Percentiles rank a stretch among this genome's conserved stretches.
These are phyloP conservation scores for Tyto alba DNA, from an alignment of 2,113 vertebrate genomes.

Conservation along the genomic window DNA sequence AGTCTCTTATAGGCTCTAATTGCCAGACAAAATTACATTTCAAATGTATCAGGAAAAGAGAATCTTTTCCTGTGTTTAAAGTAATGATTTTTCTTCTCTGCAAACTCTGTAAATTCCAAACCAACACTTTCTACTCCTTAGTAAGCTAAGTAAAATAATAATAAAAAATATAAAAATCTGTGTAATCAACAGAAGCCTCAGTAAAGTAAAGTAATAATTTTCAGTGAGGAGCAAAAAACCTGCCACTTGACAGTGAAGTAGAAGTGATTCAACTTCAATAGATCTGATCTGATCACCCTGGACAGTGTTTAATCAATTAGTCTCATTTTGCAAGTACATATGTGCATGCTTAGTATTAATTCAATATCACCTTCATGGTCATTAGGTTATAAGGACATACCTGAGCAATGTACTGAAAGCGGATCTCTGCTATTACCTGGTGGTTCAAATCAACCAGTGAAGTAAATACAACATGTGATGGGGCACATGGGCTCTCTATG, in stretches of 20 bases:
- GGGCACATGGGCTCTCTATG: not conserved
- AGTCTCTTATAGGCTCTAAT: not conserved
- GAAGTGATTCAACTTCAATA: not conserved
- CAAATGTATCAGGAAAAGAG: not conserved
- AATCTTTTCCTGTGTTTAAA: not conserved
- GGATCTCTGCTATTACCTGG: not conserved
- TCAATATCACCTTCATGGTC: not conserved
- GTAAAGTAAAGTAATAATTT: not conserved
- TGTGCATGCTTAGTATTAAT: not conserved
- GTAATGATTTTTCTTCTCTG: not conserved
- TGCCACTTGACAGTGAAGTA: not conserved
- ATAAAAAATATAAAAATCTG: not conserved
- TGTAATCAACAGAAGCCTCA: not conserved
- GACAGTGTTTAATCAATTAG: not conserved
- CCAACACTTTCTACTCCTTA: not conserved
- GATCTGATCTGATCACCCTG: not conserved
- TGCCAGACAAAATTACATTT: constrained; percentile 28
- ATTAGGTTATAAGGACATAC: not conserved
- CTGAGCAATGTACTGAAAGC: not conserved
- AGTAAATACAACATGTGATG: not conserved
- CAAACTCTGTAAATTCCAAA: not conserved
- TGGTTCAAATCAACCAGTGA: not conserved
- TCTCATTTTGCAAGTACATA: not conserved
- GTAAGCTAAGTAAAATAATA: not conserved
- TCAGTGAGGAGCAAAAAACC: not conserved